Evolutionary conservation across 2,113 vertebrate genomes (phyloP).

Genomic region (Chloropsis cyanopogon): DNA sequence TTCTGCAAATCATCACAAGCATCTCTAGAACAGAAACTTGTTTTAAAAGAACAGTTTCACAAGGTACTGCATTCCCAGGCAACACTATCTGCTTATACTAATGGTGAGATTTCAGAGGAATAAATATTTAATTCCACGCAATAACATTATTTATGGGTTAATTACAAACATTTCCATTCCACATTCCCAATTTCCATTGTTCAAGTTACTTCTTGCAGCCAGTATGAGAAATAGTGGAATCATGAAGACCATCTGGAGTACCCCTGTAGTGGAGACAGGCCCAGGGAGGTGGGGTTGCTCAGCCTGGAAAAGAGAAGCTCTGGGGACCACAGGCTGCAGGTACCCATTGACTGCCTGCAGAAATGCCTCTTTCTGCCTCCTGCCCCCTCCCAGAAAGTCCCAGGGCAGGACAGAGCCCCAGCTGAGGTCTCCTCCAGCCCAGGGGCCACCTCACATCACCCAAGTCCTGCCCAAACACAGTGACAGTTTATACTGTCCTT

Average conservation of each 20-base stretch:
- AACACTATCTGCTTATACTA: neutral
- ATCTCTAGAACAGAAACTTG: neutral
- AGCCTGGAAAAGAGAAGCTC: neutral
- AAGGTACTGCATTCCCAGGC: neutral
- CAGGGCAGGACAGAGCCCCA: neutral
- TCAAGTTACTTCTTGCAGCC: rapidly evolving
- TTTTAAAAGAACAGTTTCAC: neutral
- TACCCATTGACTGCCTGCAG: neutral
- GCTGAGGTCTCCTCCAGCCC: neutral
- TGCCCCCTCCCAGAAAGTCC: too few species aligned
- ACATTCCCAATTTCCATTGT: rapidly evolving
- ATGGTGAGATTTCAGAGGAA: neutral
- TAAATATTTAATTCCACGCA: neutral
- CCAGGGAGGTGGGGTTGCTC: neutral
- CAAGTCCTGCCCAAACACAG: rapidly evolving
- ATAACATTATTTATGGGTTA: neutral
- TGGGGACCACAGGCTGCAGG: rapidly evolving
- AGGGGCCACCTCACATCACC: neutral
- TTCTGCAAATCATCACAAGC: neutral
- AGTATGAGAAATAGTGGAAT: rapidly evolving
- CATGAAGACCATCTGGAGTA: neutral
- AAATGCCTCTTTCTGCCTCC: neutral
- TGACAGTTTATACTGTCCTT: neutral
- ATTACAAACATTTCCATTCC: neutral
- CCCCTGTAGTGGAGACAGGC: neutral